Evolutionary conservation across 2,888 invertebrate genomes (phyloP), one percentile per base, ranked within the genome.

Genomic region (Drosophila peninsularis): DNA sequence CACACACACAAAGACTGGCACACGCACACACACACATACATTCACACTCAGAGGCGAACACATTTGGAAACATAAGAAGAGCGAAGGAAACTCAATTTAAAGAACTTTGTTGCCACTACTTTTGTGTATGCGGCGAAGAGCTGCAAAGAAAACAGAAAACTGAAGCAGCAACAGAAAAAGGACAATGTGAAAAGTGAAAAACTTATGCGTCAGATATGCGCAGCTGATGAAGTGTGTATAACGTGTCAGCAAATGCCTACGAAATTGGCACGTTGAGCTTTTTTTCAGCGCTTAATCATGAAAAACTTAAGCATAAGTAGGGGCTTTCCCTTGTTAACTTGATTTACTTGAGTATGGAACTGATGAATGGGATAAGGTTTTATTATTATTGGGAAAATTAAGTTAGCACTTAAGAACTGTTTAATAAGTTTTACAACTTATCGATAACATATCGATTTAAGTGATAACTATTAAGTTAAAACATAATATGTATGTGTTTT

Each of bases 51-150:
- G 6, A 37, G 17, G 39, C 37, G 9, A 41, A 62, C 13, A 41
- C 55, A 71, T 71, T 62, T 70, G 49, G 42, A 49, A 62, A 53
- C 52, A 47, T 30, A 37, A 65, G 64, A 17, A 58, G 17, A 57
- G 42, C 62, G 50, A 69, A 61, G 61, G 58, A 77, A 77, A 77
- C 66, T 69, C 65, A 72, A 76, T 76, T 76, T 76, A 68, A 61
- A 68, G 57, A 61, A 72, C 53, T 61, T 60, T 70, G 65, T 69
- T 65, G 50, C 44, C 62, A 57, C 54, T 69, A 62, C 56, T 62
- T 68, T 55, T 68, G 60, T 77, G 71, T 56, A 21, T 42, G 54
- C 34, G 42, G 72, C 30, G 34, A 34, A 64, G 34, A 57, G 55
- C 32, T 32, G 30, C 41, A 44, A 55, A 27, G 13, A 52, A 44